Conservation (phyloP, 2,888 invertebrate genomes). For the Lampropteryx suffumata region DNA sequence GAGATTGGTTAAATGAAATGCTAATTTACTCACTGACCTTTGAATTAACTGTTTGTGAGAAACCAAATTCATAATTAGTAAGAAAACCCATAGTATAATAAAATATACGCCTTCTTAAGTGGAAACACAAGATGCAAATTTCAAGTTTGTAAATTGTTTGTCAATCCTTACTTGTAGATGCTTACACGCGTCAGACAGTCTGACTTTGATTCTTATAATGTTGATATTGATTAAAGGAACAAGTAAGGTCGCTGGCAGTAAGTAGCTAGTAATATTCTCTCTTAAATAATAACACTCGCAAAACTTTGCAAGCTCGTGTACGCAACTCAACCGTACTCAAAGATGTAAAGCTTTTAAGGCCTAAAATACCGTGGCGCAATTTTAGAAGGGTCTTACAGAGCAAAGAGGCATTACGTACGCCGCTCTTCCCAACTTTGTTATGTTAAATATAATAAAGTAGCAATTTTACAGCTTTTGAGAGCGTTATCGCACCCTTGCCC, state of each 20-base stretch:
- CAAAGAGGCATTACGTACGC: slow-evolving; percentile 17
- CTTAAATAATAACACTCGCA: not conserved
- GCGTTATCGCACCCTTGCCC: slow-evolving; percentile 21
- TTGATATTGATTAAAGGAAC: too few relatives aligned
- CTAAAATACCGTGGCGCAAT: slow-evolving; percentile 19
- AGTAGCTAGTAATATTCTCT: too few relatives aligned
- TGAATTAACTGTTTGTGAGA: slow-evolving; percentile 8
- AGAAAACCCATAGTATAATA: too few relatives aligned
- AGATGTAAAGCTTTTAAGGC: slow-evolving; percentile 21
- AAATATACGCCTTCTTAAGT: too few relatives aligned
- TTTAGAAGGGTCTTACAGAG: slow-evolving; percentile 16
- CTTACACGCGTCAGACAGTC: too few relatives aligned
- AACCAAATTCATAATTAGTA: not conserved
- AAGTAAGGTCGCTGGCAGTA: too few relatives aligned
- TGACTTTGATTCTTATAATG: too few relatives aligned
- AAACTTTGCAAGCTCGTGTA: slow-evolving; percentile 6
- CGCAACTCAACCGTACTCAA: slow-evolving; percentile 13
- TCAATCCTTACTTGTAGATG: too few relatives aligned
- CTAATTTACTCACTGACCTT: slow-evolving; percentile 14
- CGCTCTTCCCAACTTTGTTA: slow-evolving; percentile 23
- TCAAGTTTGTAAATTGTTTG: too few relatives aligned
- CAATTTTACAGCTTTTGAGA: slow-evolving; percentile 12
- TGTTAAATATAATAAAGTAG: slow-evolving; percentile 26
- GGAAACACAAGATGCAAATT: too few relatives aligned
- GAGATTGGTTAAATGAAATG: slow-evolving; percentile 9